Conservation (phyloP, 2,797 vertebrate genomes). For the Esox masquinongy region DNA sequence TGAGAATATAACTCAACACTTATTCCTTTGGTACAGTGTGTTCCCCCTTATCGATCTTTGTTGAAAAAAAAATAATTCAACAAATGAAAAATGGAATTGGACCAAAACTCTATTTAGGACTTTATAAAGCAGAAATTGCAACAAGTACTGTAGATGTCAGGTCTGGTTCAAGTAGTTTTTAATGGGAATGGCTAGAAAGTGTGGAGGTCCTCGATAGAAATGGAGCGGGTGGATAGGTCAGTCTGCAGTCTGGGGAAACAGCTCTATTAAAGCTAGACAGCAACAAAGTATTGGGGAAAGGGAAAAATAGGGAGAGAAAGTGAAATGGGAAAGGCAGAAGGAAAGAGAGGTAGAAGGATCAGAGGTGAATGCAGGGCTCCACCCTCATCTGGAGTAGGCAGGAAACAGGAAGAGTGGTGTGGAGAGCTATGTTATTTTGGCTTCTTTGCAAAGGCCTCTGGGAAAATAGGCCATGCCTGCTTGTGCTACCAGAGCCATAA, state of each 20-base stretch:
- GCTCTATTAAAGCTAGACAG: constrained; percentile 36
- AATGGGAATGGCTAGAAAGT: constrained; percentile 36
- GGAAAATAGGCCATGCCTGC: constrained; percentile 66
- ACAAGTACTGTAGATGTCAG: constrained; percentile 38
- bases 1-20: constrained; percentile 33
- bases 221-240: constrained; percentile 31
- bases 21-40: constrained; percentile 25
- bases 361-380: constrained; percentile 17
- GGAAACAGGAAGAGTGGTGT: constrained; percentile 30
- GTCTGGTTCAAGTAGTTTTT: constrained; percentile 45
- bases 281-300: constrained; percentile 16
- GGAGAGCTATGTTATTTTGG: constrained; percentile 61
- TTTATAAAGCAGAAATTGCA: constrained; percentile 46
- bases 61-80: constrained; percentile 32
- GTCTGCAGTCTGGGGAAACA: constrained; percentile 28
- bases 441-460: constrained; percentile 64
- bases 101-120: constrained; percentile 22
- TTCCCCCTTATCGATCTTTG: constrained; percentile 48
- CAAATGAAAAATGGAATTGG: constrained; percentile 45
- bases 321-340: constrained; percentile 12
- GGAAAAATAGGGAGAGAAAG: constrained; percentile 21
- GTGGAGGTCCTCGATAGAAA: constrained; percentile 53
- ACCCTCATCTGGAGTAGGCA: constrained; percentile 12
- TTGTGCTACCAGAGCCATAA: constrained; percentile 64
- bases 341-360: neutral